Evolutionary conservation across 2,797 vertebrate species (phyloP).

Genomic region (Microchirus variegatus): DNA sequence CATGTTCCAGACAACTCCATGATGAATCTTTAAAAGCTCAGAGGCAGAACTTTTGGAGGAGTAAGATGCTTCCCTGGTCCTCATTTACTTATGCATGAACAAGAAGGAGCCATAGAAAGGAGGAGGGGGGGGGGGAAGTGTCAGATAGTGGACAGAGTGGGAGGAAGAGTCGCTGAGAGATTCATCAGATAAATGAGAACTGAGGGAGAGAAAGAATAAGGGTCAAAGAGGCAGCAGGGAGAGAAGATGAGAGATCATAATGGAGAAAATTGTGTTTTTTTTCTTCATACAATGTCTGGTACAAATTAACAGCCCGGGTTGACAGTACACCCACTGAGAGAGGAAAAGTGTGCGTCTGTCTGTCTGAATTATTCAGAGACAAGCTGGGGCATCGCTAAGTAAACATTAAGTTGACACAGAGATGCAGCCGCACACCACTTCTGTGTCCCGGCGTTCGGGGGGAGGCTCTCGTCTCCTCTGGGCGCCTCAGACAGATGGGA

Average conservation of each 20-base stretch:
- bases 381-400: constrained; percentile 52
- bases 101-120: constrained; percentile 22
- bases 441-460: constrained; percentile 18
- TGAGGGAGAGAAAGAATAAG: constrained; percentile 21
- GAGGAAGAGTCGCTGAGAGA: constrained; percentile 31
- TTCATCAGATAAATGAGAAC: constrained; percentile 24
- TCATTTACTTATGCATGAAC: constrained; percentile 64
- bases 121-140: not conserved
- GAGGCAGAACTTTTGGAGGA: constrained; percentile 37
- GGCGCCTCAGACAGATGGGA: constrained; percentile 67
- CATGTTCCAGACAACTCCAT: constrained; percentile 35
- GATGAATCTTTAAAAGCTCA: constrained; percentile 45
- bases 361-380: constrained; percentile 68
- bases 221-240: constrained; percentile 46
- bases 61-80: constrained; percentile 33
- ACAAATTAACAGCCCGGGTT: constrained; percentile 63
- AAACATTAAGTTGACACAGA: constrained; percentile 64
- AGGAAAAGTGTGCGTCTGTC: constrained; percentile 19
- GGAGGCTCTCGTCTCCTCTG: constrained; percentile 43
- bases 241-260: constrained; percentile 41
- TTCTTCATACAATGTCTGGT: constrained; percentile 30
- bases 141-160: constrained; percentile 23
- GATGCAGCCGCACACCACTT: constrained; percentile 47
- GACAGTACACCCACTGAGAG: constrained; percentile 48
- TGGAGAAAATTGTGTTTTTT: constrained; percentile 14